A percentile compares a stretch with the other conserved stretches of the same genome.
These are phyloP conservation scores for Chironomus striatipennis DNA, from an alignment of 1,140 invertebrate species.

Conservation along the genomic window DNA sequence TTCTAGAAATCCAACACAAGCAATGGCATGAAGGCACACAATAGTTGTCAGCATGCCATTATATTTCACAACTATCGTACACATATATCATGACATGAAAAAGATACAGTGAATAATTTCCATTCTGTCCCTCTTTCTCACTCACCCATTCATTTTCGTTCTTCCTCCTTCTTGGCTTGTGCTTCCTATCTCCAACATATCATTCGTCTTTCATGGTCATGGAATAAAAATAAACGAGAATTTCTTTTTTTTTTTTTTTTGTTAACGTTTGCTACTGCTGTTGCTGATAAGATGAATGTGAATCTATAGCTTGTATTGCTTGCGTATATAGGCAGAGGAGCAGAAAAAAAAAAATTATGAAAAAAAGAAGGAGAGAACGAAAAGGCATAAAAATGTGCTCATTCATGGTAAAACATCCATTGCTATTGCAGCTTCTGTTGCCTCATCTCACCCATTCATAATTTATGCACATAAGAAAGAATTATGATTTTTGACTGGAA, in stretches of 20 bases:
- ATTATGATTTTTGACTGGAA: slow-evolving; percentile 13
- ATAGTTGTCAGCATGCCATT: background rate
- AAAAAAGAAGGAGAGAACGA: too few relatives aligned
- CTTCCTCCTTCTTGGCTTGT: too few relatives aligned
- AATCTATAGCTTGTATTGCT: background rate
- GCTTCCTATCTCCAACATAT: too few relatives aligned
- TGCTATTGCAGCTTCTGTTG: background rate
- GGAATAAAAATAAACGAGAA: background rate
- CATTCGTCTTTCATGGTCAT: too few relatives aligned
- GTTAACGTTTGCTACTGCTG: background rate
- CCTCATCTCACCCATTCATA: background rate
- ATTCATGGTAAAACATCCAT: background rate
- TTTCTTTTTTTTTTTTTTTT: background rate
- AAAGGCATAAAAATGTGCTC: background rate
- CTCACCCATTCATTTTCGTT: too few relatives aligned
- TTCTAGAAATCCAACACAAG: too few relatives aligned
- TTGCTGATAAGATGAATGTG: slow-evolving; percentile 13
- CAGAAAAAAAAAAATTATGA: too few relatives aligned
- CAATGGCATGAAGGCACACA: background rate
- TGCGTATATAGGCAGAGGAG: background rate
- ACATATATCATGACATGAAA: background rate
- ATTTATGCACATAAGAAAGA: slow-evolving; percentile 13
- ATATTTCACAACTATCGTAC: background rate
- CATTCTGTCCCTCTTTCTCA: background rate
- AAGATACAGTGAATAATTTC: background rate